Evolutionary conservation across 2,888 invertebrate species (phyloP).

Genomic region (Willowsia nigromaculata): DNA sequence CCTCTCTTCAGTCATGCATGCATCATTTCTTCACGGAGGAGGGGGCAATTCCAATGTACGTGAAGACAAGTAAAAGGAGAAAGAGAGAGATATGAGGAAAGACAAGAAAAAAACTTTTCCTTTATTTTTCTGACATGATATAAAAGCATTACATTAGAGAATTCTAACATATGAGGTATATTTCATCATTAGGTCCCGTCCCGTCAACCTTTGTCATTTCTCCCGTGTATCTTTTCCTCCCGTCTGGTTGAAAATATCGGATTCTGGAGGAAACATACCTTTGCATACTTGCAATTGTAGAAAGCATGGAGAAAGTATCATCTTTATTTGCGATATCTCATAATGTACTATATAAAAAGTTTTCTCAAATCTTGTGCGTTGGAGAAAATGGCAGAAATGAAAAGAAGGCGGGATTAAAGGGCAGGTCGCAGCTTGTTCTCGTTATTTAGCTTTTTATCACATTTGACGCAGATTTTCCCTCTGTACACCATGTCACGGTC

Average conservation of each 20-base stretch:
- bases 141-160: slow-evolving; percentile 5
- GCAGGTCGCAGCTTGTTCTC: background rate
- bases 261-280: no score
- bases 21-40: background rate
- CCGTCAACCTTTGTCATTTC: slow-evolving; percentile 13
- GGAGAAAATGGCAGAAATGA: background rate
- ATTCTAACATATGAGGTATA: background rate
- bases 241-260: no score
- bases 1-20: slow-evolving; percentile 9
- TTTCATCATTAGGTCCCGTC: background rate
- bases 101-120: background rate
- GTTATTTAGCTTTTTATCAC: background rate
- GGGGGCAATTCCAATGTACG: background rate
- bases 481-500: background rate
- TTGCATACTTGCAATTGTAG: no score
- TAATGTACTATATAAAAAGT: no score
- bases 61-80: background rate
- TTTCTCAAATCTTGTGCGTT: no score
- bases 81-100: no score
- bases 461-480: background rate
- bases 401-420: background rate
- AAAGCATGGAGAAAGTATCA: no score
- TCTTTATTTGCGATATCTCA: no score
- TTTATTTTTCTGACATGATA: slow-evolving; percentile 13
- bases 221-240: background rate